Conservation (phyloP, 2,797 vertebrate species). For the Semotilus atromaculatus region DNA sequence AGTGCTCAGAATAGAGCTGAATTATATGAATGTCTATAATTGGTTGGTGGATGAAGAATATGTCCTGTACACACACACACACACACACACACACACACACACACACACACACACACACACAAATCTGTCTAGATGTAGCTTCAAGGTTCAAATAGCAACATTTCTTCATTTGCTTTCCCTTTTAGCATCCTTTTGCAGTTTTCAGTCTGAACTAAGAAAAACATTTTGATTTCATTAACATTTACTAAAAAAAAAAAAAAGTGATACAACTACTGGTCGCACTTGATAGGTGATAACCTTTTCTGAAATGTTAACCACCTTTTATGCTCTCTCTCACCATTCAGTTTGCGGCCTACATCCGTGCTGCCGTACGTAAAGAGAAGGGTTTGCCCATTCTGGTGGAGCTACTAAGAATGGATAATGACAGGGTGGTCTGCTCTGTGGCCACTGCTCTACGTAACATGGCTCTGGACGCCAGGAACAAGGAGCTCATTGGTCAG, state of each 20-base stretch:
- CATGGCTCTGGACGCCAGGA: slow-evolving; percentile 94
- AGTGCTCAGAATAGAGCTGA: slow-evolving; percentile 28
- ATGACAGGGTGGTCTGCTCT: slow-evolving; percentile 94
- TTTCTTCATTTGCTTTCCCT: not conserved
- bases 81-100: not conserved
- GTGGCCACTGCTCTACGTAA: slow-evolving; percentile 95
- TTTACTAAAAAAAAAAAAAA: no score
- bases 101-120: no score
- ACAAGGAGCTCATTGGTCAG: slow-evolving; percentile 97
- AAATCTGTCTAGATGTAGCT: not conserved
- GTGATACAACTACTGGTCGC: not conserved
- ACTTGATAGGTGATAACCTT: not conserved
- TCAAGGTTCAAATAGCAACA: not conserved
- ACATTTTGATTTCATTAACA: not conserved
- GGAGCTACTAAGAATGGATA: slow-evolving; percentile 97
- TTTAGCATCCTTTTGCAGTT: not conserved
- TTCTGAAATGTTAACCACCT: not conserved
- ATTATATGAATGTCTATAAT: slow-evolving; percentile 26
- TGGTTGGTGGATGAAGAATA: not conserved
- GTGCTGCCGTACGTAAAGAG: slow-evolving; percentile 94
- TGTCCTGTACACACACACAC: not conserved
- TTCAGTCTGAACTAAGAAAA: not conserved
- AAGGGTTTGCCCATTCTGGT: slow-evolving; percentile 98
- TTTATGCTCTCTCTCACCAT: not conserved
- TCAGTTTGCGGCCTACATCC: slow-evolving; percentile 95